These are phyloP conservation scores for Leptinotarsa tumamoca DNA, from an alignment of 2,888 invertebrate genomes.

Conservation along the genomic window DNA sequence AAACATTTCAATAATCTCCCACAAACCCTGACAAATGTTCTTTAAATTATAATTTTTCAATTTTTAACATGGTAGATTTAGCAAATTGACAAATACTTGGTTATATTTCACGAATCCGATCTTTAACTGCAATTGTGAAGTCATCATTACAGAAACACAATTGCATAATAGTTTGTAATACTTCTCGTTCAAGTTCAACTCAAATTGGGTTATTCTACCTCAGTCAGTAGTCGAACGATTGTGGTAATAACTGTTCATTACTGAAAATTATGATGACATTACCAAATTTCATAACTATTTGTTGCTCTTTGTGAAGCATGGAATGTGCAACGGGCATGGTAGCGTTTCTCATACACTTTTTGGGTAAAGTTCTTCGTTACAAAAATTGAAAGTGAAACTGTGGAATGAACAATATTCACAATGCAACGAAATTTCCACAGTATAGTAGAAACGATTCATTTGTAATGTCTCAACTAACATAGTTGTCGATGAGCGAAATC, in stretches of 20 bases:
- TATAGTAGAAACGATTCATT: too few relatives aligned
- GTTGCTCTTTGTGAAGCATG: slow-evolving; percentile 13
- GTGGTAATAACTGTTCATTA: slow-evolving; percentile 18
- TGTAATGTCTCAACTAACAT: too few relatives aligned
- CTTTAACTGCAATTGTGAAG: slow-evolving; percentile 6
- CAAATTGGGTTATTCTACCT: slow-evolving; percentile 11
- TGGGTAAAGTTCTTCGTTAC: neutral
- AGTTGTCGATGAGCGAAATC: too few relatives aligned
- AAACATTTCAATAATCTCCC: neutral
- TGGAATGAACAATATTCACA: too few relatives aligned
- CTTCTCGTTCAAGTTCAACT: slow-evolving; percentile 35
- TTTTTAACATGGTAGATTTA: slow-evolving; percentile 7
- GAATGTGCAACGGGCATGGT: neutral
- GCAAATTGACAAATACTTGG: slow-evolving; percentile 9
- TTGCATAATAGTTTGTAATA: slow-evolving; percentile 23
- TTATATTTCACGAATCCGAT: slow-evolving; percentile 1
- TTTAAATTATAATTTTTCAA: slow-evolving; percentile 1
- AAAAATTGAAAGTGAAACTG: neutral
- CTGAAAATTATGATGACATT: slow-evolving; percentile 24
- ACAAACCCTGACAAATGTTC: slow-evolving; percentile 9
- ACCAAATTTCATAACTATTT: slow-evolving; percentile 25
- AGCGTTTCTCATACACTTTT: neutral
- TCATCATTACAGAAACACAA: slow-evolving; percentile 11
- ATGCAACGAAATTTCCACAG: too few relatives aligned
- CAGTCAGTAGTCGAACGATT: neutral